Evolutionary conservation across 2,797 vertebrate genomes (phyloP).

Genomic region (Pelodytes ibericus): DNA sequence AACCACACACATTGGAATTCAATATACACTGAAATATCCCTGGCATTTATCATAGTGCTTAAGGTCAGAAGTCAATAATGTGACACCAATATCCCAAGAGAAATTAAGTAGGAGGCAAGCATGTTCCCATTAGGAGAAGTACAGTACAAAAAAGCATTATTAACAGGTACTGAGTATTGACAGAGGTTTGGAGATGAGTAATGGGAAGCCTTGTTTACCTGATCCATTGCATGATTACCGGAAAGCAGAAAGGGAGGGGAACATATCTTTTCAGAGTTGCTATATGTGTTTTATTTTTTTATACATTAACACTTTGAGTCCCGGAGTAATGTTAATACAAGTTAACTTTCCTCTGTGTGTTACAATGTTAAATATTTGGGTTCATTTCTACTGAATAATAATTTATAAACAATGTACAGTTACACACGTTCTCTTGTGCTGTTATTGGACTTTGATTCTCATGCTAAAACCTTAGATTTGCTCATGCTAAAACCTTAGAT

Average conservation of each 20-base stretch:
- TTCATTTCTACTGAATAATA: too few species aligned
- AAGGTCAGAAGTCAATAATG: constrained; percentile 19
- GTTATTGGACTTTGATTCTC: too few species aligned
- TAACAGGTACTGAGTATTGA: neutral
- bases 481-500: too few species aligned
- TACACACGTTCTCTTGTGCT: too few species aligned
- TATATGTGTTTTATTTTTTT: constrained; percentile 2
- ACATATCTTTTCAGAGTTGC: neutral
- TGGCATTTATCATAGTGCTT: neutral
- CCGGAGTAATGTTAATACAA: neutral
- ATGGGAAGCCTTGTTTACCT: constrained; percentile 20
- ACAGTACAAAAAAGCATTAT: constrained; percentile 17
- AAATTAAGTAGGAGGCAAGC: neutral
- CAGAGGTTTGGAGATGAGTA: constrained; percentile 3
- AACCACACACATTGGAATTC: constrained; percentile 2
- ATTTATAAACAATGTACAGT: too few species aligned
- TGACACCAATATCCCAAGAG: constrained; percentile 2
- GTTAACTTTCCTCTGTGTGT: neutral
- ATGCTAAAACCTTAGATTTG: too few species aligned
- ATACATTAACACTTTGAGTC: neutral
- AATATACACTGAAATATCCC: neutral
- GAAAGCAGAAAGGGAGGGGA: neutral
- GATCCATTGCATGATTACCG: constrained; percentile 21
- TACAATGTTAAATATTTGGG: too few species aligned
- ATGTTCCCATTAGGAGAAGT: constrained; percentile 7